phyloP scores from a whole-genome alignment of 2,797 vertebrate species.

The Cygnus olor region DNA sequence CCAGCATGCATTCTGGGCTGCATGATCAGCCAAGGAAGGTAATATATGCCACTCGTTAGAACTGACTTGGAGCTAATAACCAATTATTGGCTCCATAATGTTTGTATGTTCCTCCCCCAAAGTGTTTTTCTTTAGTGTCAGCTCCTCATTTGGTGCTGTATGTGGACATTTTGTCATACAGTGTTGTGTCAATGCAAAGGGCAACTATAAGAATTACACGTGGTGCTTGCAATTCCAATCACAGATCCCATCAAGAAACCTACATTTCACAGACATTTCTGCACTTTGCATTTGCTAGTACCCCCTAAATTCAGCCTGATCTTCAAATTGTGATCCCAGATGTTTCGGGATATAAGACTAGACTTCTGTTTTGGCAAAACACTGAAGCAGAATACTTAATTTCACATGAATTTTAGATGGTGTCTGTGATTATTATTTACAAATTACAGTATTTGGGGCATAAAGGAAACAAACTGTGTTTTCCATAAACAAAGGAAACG shows the following conservation, averaged over 20 bases:
- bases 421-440: background rate
- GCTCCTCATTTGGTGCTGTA: background rate
- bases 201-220: accelerated
- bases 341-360: background rate
- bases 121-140: background rate
- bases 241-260: background rate
- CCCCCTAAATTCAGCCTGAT: background rate
- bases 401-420: background rate
- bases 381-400: background rate
- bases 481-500: background rate
- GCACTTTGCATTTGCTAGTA: background rate
- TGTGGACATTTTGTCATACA: background rate
- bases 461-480: background rate
- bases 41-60: background rate
- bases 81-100: background rate
- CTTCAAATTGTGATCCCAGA: background rate
- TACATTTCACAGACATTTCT: background rate
- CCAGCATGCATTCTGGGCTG: background rate
- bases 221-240: background rate
- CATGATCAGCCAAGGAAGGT: background rate
- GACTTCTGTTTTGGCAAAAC: background rate
- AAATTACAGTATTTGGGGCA: background rate
- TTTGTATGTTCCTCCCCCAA: background rate
- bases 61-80: background rate
- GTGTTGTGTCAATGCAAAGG: background rate